Conservation (phyloP, 2,797 vertebrate species). For the Emys orbicularis region DNA sequence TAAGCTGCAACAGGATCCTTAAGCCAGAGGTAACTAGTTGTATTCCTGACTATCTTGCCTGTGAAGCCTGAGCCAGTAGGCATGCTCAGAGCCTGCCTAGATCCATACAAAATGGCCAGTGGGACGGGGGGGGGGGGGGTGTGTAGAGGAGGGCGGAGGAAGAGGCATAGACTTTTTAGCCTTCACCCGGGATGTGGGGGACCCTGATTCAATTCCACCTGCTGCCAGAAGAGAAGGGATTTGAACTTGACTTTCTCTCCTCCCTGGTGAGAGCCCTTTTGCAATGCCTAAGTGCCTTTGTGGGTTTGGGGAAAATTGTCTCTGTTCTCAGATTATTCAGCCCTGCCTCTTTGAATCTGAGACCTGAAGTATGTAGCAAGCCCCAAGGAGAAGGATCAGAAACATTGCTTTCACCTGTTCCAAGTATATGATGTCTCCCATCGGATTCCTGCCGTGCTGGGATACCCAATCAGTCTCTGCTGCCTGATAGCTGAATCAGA, state of each 20-base stretch:
- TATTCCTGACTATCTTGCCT: not conserved
- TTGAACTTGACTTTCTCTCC: not conserved
- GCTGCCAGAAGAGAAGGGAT: not conserved
- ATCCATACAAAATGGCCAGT: not conserved
- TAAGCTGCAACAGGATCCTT: not conserved
- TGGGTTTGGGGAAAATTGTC: not conserved
- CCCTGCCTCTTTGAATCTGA: not conserved
- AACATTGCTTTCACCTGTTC: not conserved
- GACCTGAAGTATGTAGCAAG: not conserved
- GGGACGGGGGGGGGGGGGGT: fast-evolving
- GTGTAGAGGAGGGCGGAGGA: no score
- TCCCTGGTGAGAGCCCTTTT: not conserved
- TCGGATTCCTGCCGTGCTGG: not conserved
- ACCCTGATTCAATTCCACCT: not conserved
- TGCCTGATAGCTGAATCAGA: fast-evolving
- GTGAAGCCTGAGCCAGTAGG: not conserved
- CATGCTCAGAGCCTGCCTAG: not conserved
- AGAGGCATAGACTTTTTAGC: not conserved
- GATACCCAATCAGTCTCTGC: not conserved
- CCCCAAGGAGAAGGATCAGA: not conserved
- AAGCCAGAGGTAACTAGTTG: not conserved
- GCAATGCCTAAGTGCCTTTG: not conserved
- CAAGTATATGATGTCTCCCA: not conserved
- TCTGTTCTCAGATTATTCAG: not conserved
- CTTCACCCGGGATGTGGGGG: not conserved